phyloP scores from a whole-genome alignment of 2,888 invertebrate species.

The Allacma fusca region DNA sequence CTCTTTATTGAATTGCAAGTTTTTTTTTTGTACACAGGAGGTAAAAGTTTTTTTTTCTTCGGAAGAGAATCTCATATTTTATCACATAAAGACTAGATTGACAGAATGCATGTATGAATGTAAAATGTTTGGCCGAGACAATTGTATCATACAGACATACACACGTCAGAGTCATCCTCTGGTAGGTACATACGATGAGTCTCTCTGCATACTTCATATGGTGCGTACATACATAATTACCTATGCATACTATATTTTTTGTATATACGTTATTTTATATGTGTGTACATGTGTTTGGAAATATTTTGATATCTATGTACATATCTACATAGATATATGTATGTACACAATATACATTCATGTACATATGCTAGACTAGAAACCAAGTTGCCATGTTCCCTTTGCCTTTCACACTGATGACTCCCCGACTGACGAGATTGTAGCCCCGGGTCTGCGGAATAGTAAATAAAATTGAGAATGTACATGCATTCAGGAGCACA shows the following conservation, averaged over 20 bases:
- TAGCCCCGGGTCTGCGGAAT: conserved; percentile 69
- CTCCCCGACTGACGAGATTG: conserved; percentile 83
- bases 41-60: conserved; percentile 26
- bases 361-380: conserved; percentile 64
- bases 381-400: conserved; percentile 94
- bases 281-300: neutral
- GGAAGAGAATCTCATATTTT: conserved; percentile 34
- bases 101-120: conserved; percentile 32
- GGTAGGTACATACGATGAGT: conserved; percentile 13
- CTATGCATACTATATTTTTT: neutral
- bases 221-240: neutral
- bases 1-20: conserved; percentile 16
- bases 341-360: neutral
- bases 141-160: neutral
- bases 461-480: conserved; percentile 22
- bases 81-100: conserved; percentile 47
- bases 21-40: conserved; percentile 37
- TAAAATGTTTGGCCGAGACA: conserved; percentile 12
- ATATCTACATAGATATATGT: neutral
- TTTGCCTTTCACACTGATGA: conserved; percentile 91
- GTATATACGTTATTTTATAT: conserved; percentile 1
- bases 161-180: neutral
- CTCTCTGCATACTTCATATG: neutral
- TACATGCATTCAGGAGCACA: neutral
- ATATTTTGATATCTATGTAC: neutral